Base-by-base conservation (phyloP, 2,888 invertebrate species). In the Phasia obesa region DNA sequence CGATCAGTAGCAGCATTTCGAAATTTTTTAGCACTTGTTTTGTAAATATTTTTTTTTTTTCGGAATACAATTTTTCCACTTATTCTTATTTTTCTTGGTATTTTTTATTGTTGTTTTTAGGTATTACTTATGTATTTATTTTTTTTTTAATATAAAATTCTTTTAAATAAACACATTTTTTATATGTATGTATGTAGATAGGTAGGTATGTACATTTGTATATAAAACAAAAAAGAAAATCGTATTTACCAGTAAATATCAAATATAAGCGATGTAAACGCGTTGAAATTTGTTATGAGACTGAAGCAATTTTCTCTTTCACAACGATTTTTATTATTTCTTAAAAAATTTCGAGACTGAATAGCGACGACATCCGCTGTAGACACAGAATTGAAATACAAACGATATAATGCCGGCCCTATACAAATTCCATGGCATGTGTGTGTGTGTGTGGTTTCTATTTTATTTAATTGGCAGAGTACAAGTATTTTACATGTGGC, bases 231-330 rank as follows among this genome's bases (percentile, higher is more conserved):
- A 27, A 55, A 75, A 55, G 65, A 42, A 84, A 74, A 67, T 76
- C 62, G n/a, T 85, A 85, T 86, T 86, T 86, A 86, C 86, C 86
- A 83, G 84, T 71, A 70, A 84, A 71, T 64, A 76, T 62, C n/a
- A 71, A 55, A 59, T 55, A 23, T 65, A 64, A 59, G 23, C 69
- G 77, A 62, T 84, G 83, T 55, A 67, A 76, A 84, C 80, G 85
- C 42, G 62, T 70, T 84, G 84, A 86, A 85, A 85, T 85, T 86
- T 86, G 82, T 84, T 85, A 76, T 84, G 85, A 85, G 85, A 87
- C 87, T 87, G 87, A 86, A 87, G 85, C 70, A 47, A 69, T 85
- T 79, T 74, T 75, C 85, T 85, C 84, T 84, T 42, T 51, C 60
- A 70, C 77, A 69, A 73, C 25, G 84, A 85, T 79, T 87, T 87